Conservation (phyloP, 2,113 vertebrate genomes). For the Centropristis striata region DNA sequence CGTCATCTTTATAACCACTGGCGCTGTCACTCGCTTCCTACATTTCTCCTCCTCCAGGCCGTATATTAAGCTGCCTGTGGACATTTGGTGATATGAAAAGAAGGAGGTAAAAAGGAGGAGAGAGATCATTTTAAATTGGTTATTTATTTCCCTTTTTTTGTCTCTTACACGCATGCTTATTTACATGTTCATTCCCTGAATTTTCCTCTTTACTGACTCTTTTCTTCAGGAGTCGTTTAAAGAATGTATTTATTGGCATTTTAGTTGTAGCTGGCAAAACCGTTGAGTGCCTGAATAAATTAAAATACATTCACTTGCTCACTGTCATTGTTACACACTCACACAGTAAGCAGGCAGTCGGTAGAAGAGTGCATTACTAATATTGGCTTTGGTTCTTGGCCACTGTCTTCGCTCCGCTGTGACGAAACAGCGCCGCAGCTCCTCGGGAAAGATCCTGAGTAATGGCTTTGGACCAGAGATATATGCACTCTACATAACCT, state of each 20-base stretch:
- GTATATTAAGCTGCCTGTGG: conserved; percentile 21
- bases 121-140: neutral
- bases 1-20: conserved; percentile 77
- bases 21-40: conserved; percentile 38
- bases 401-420: conserved; percentile 16
- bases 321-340: neutral
- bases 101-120: neutral
- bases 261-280: conserved; percentile 2
- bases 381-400: conserved; percentile 46
- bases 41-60: conserved; percentile 32
- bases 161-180: neutral
- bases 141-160: neutral
- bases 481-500: conserved; percentile 31
- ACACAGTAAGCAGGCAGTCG: neutral
- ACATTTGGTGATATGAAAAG: conserved; percentile 5
- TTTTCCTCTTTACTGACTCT: neutral
- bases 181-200: neutral
- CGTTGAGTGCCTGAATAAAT: conserved; percentile 21
- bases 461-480: conserved; percentile 37
- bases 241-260: conserved; percentile 23
- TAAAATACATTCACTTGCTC: conserved; percentile 7
- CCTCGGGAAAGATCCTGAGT: conserved; percentile 33
- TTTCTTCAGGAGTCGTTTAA: neutral
- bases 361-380: conserved; percentile 38
- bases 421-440: conserved; percentile 29